These are phyloP conservation scores for Phymastichus coffea DNA, from an alignment of 1,140 invertebrate species.

Conservation along the genomic window DNA sequence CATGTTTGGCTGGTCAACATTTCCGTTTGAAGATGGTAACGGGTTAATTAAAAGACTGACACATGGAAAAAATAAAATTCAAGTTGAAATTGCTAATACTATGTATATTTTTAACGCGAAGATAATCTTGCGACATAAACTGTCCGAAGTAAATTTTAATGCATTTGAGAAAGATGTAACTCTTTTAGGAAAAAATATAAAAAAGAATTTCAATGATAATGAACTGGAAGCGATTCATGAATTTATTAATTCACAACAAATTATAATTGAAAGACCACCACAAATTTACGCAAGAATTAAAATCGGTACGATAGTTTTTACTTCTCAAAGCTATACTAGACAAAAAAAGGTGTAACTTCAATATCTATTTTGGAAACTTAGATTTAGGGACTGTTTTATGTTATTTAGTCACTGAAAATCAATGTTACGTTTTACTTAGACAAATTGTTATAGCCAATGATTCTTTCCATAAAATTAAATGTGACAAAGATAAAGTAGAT, in stretches of 20 bases:
- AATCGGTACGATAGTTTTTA: conserved; percentile 7
- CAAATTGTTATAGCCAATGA: background rate
- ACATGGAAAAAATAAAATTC: conserved; percentile 22
- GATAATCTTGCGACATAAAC: conserved; percentile 7
- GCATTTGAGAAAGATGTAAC: background rate
- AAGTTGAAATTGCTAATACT: conserved; percentile 18
- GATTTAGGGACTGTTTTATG: background rate
- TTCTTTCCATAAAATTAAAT: background rate
- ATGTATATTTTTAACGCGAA: conserved; percentile 8
- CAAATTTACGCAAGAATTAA: background rate
- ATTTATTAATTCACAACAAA: background rate
- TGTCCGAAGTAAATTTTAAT: background rate
- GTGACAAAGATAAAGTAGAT: background rate
- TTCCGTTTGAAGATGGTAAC: conserved; percentile 15
- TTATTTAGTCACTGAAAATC: background rate
- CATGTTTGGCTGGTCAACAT: conserved; percentile 2
- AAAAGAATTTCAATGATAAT: background rate
- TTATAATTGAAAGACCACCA: background rate
- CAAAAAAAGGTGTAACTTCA: conserved; percentile 13
- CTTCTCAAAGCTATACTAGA: conserved; percentile 7
- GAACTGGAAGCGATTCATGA: background rate
- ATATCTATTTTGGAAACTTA: background rate
- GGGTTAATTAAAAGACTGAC: background rate
- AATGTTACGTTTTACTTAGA: too few relatives aligned
- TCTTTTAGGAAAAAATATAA: background rate